Evolutionary conservation across 1,140 invertebrate species (phyloP).

Genomic region (Thaumatotibia leucotreta): DNA sequence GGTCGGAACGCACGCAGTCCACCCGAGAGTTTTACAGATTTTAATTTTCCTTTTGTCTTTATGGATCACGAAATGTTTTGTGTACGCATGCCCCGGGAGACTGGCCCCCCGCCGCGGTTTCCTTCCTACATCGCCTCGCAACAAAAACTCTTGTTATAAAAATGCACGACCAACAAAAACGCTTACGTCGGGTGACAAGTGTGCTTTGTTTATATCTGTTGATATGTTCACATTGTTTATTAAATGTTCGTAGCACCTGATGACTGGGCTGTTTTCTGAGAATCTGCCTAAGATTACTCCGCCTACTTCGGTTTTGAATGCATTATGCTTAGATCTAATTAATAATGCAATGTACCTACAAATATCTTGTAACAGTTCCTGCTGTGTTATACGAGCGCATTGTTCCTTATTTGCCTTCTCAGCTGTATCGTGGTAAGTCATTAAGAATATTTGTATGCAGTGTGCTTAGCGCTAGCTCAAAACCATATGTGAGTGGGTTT

Average conservation of each 20-base stretch:
- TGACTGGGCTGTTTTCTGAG: conserved; percentile 46
- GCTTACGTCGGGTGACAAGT: conserved; percentile 68
- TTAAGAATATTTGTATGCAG: background rate
- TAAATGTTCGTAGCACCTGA: conserved; percentile 50
- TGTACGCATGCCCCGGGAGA: conserved; percentile 57
- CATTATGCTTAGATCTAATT: background rate
- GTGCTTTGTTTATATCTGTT: conserved; percentile 68
- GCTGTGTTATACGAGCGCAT: background rate
- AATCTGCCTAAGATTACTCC: conserved; percentile 5
- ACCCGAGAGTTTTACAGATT: conserved; percentile 57
- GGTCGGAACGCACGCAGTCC: conserved; percentile 21
- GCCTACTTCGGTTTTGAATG: background rate
- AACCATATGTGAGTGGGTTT: too few relatives aligned
- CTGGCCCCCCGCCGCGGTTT: conserved; percentile 62
- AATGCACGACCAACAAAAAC: conserved; percentile 64
- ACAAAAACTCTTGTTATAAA: conserved; percentile 70
- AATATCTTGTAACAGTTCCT: background rate
- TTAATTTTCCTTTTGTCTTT: conserved; percentile 73
- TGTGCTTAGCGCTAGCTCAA: too few relatives aligned
- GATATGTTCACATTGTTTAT: conserved; percentile 62
- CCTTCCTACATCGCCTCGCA: conserved; percentile 65
- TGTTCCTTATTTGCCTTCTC: background rate
- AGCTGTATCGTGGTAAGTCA: background rate
- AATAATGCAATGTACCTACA: background rate
- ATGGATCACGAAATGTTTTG: conserved; percentile 73